Evolutionary conservation across 2,113 vertebrate species (phyloP).

Genomic region (Anoura caudifer): DNA sequence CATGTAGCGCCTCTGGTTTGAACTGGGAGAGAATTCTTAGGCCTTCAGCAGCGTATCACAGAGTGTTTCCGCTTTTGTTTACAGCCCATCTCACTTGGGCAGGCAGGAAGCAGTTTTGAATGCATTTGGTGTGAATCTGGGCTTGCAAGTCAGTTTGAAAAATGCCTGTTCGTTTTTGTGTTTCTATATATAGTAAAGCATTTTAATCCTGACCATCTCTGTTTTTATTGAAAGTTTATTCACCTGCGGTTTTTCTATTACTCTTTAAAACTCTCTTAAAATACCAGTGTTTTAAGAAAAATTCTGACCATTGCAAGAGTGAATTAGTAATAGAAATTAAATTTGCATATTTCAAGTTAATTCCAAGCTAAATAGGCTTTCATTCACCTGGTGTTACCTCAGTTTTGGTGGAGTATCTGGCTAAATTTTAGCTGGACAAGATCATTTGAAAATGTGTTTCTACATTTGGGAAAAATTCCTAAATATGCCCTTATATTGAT

Average conservation of each 20-base stretch:
- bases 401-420: constrained; percentile 4
- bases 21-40: neutral
- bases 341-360: constrained; percentile 35
- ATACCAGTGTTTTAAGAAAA: constrained; percentile 44
- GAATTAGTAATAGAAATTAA: constrained; percentile 46
- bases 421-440: neutral
- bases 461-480: neutral
- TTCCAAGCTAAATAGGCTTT: constrained; percentile 31
- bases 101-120: neutral
- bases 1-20: neutral
- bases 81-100: neutral
- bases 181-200: constrained; percentile 46
- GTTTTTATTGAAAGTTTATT: constrained; percentile 48
- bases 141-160: constrained; percentile 23
- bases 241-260: constrained; percentile 39
- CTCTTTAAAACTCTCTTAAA: constrained; percentile 54
- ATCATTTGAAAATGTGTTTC: constrained; percentile 14
- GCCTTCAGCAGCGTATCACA: neutral
- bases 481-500: neutral
- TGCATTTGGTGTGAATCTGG: neutral
- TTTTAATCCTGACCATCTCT: constrained; percentile 40
- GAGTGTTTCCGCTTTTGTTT: neutral
- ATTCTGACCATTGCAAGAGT: constrained; percentile 30
- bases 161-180: neutral
- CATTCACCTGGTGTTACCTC: neutral